Base-by-base conservation (phyloP, 1,140 invertebrate species). In the Orussus abietinus region DNA sequence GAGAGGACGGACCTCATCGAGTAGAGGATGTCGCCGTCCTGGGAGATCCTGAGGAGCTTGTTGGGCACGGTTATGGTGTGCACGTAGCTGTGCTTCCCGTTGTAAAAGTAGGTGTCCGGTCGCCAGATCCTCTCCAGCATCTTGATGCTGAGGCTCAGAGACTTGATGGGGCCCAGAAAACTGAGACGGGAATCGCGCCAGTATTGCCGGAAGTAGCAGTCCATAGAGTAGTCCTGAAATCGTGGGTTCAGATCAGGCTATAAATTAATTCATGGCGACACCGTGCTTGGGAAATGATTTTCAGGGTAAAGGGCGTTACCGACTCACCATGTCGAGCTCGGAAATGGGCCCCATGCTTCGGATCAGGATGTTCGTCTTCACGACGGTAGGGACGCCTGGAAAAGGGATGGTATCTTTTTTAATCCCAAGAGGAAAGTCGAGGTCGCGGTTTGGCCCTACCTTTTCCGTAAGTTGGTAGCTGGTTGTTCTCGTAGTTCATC, bases 31-130 rank as follows among this genome's bases (percentile, higher is more conserved):
- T 90, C 86, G 1, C 94, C 94, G 55, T 96, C 86, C 62, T 88
- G 86, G 56, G 79, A 83, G 29, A 97, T 88, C 38, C 94, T 74
- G 1, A 98, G 74, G 42, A 98, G 77, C 65, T 95, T 94, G 68
- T 98, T 98, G 1, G 93, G 93, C 3, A 89, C 88, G 0, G 95
- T 97, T 38, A 97, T 94, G 1, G 91, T 95, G 66, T 97, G 95
- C 15, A 95, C 85, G 53, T 95, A 92, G 6, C 90, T 94, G 37
- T 92, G 83, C 59, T 92, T 90, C n/a, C 88, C 88, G 56, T 90
- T 90, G 65, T 83, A 93, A 72, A 96, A 94, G 62, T 92, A 96
- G 1, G 93, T 96, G 64, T 96, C 93, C 0, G 94, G 94, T 49
- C 90, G 79, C 94, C 95, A 97, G 49, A 97, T 95, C 47, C 88